Evolutionary conservation across 2,113 vertebrate genomes (phyloP).

Genomic region (Oncorhynchus masou): DNA sequence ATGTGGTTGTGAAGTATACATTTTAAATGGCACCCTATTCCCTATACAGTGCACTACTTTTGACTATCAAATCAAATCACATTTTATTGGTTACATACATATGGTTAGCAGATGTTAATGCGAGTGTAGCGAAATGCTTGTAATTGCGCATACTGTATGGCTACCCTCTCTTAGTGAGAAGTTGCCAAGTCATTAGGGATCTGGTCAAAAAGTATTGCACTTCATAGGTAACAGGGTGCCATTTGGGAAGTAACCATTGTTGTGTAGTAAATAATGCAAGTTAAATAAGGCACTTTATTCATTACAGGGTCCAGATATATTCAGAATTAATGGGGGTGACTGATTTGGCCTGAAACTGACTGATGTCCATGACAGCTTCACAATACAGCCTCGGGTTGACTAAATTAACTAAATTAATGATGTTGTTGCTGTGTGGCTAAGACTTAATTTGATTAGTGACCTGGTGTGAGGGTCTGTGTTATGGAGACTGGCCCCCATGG

Average conservation of each 20-base stretch:
- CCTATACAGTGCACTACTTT: no score
- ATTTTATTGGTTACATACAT: no score
- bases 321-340: conserved; percentile 47
- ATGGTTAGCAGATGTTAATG: no score
- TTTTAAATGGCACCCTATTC: no score
- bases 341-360: conserved; percentile 58
- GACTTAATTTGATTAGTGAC: conserved; percentile 78
- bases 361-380: conserved; percentile 50
- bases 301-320: conserved; percentile 55
- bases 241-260: conserved; percentile 38
- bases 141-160: no score
- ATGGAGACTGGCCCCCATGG: neutral
- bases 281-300: conserved; percentile 50
- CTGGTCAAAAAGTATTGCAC: conserved; percentile 1
- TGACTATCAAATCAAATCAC: no score
- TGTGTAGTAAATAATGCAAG: conserved; percentile 53
- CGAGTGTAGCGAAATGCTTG: no score
- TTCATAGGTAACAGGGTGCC: no score
- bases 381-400: conserved; percentile 53
- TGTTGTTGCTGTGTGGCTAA: conserved; percentile 58
- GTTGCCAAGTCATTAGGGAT: no score
- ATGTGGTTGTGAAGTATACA: no score
- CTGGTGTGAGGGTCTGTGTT: conserved; percentile 33
- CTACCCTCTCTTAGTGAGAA: no score
- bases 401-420: conserved; percentile 64